A percentile compares a stretch with the other conserved stretches of the same genome.
Evolutionary conservation across 2,888 invertebrate genomes (phyloP).

Genomic region (Entomobrya multifasciata): DNA sequence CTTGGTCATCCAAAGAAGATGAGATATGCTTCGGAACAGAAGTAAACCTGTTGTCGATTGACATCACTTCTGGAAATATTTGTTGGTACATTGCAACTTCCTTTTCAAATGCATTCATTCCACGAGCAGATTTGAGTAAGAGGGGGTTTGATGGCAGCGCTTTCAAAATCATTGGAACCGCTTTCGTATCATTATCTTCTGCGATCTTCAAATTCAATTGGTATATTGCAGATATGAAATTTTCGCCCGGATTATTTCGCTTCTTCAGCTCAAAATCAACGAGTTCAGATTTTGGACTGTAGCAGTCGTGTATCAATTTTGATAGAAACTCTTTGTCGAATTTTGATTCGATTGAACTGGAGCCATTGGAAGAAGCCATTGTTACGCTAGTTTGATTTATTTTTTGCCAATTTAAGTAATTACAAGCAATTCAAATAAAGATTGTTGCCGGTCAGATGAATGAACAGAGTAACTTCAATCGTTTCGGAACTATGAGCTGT

Average conservation of each 20-base stretch:
- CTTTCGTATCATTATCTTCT: neutral
- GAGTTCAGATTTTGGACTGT: neutral
- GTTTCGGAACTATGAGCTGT: too few relatives aligned
- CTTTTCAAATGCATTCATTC: constrained; percentile 40
- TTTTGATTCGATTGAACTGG: neutral
- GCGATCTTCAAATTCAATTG: neutral
- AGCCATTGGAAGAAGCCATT: neutral
- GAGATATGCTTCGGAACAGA: constrained; percentile 2
- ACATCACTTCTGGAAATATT: constrained; percentile 17
- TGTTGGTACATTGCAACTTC: constrained; percentile 17
- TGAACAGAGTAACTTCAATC: too few relatives aligned
- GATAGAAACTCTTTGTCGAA: neutral
- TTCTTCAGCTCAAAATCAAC: neutral
- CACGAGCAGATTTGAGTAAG: constrained; percentile 1
- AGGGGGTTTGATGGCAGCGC: constrained; percentile 22
- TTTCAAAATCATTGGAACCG: constrained; percentile 16
- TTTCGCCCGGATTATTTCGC: neutral
- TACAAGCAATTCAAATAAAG: too few relatives aligned
- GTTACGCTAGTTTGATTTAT: neutral
- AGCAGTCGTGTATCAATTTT: neutral
- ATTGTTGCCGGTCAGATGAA: too few relatives aligned
- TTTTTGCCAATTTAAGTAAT: too few relatives aligned
- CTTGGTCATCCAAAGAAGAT: neutral
- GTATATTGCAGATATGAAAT: constrained; percentile 37
- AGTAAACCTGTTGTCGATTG: neutral